phyloP scores from a whole-genome alignment of 1,140 invertebrate genomes.

The Danaus plexippus region DNA sequence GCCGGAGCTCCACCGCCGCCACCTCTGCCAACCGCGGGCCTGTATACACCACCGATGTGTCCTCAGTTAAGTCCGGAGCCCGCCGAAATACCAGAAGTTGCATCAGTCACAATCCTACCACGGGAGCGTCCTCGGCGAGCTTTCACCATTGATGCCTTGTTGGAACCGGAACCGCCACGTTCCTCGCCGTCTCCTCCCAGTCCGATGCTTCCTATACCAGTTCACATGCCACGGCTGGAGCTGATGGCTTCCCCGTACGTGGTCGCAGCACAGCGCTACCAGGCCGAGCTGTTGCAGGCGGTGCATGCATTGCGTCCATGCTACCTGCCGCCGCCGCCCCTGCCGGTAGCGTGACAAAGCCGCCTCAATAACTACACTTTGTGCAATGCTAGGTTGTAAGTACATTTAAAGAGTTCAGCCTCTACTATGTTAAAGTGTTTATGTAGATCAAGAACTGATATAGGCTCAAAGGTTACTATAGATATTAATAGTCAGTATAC shows the following conservation, averaged over 20 bases:
- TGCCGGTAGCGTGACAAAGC: slow-evolving; percentile 63
- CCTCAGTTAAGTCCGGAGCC: slow-evolving; percentile 60
- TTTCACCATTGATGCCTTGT: slow-evolving; percentile 84
- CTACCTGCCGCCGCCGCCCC: slow-evolving; percentile 55
- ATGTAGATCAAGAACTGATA: slow-evolving; percentile 1
- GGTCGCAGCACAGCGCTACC: slow-evolving; percentile 52
- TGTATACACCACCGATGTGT: slow-evolving; percentile 47
- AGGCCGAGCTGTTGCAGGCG: slow-evolving; percentile 54
- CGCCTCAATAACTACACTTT: slow-evolving; percentile 33
- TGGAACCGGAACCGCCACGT: slow-evolving; percentile 52
- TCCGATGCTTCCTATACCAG: slow-evolving; percentile 24
- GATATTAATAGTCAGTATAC: no score
- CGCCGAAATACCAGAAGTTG: slow-evolving; percentile 43
- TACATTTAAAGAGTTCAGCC: slow-evolving; percentile 27
- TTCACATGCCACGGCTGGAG: slow-evolving; percentile 35
- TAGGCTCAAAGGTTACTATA: no score
- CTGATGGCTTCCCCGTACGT: slow-evolving; percentile 49
- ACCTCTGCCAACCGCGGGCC: slow-evolving; percentile 35
- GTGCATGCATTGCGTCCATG: slow-evolving; percentile 58
- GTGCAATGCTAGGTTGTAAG: slow-evolving; percentile 72
- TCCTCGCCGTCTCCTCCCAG: slow-evolving; percentile 38
- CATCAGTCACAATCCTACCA: slow-evolving; percentile 37
- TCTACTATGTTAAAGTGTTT: background rate
- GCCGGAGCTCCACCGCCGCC: slow-evolving; percentile 61
- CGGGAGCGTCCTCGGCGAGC: slow-evolving; percentile 74